Conservation (phyloP, 2,888 invertebrate genomes). For the Catocala fraxini region DNA sequence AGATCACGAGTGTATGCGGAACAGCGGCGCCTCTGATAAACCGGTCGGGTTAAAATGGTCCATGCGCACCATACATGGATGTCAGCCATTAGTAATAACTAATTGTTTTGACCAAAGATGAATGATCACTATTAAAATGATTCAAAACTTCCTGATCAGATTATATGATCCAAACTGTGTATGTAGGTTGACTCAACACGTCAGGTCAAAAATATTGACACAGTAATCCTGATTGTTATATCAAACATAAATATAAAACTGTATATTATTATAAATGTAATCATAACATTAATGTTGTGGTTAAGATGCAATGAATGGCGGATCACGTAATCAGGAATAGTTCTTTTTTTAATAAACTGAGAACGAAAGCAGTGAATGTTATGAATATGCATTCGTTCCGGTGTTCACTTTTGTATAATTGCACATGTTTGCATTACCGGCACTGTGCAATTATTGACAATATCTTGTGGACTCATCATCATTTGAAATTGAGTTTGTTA, state of each 20-base stretch:
- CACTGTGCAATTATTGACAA: conserved; percentile 35
- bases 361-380: conserved; percentile 43
- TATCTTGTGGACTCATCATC: conserved; percentile 14
- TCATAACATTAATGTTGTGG: conserved; percentile 2
- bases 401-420: conserved; percentile 45
- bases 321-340: conserved; percentile 38
- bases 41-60: conserved; percentile 56
- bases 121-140: conserved; percentile 55
- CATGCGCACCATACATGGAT: conserved; percentile 57
- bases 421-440: conserved; percentile 29
- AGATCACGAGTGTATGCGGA: conserved; percentile 61
- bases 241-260: neutral
- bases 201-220: conserved; percentile 8
- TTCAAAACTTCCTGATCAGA: conserved; percentile 62
- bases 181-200: conserved; percentile 23
- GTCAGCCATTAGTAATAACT: conserved; percentile 59
- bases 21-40: conserved; percentile 59
- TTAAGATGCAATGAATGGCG: conserved; percentile 24
- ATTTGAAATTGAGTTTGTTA: neutral
- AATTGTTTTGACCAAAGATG: conserved; percentile 68
- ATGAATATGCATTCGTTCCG: conserved; percentile 50
- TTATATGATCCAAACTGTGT: conserved; percentile 41
- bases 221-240: neutral
- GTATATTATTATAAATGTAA: conserved; percentile 10
- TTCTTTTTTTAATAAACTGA: conserved; percentile 33